Conservation (phyloP, 2,797 vertebrate genomes). For the Poeciliopsis presidionis region DNA sequence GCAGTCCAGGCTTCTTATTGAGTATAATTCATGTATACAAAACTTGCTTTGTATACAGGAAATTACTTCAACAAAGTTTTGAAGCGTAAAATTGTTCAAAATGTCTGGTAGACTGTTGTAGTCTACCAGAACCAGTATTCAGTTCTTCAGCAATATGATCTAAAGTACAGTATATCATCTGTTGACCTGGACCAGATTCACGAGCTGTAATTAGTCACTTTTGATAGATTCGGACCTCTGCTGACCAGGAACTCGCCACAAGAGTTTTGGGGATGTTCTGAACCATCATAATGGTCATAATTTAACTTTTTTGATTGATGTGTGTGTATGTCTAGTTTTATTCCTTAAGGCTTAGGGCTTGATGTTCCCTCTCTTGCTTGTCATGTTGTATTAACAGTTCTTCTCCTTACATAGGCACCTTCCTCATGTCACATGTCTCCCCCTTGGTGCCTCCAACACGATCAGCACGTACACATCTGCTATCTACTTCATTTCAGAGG, state of each 20-base stretch:
- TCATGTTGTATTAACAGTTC: conserved; percentile 15
- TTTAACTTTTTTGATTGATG: neutral
- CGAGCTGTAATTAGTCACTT: neutral
- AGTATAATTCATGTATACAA: neutral
- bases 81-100: neutral
- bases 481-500: conserved; percentile 68
- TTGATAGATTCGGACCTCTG: neutral
- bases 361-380: conserved; percentile 8
- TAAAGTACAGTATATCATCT: neutral
- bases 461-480: conserved; percentile 41
- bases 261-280: neutral
- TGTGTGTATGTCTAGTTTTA: neutral
- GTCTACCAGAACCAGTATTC: neutral
- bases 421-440: conserved; percentile 17
- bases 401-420: conserved; percentile 35
- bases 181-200: neutral
- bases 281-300: neutral
- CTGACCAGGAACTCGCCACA: neutral
- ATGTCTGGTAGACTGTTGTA: no score
- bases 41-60: neutral
- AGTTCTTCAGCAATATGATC: neutral
- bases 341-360: neutral
- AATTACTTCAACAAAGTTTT: neutral
- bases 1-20: neutral
- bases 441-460: conserved; percentile 29